These are phyloP conservation scores for Aphrocallistes beatrix DNA, from an alignment of 37 sponge, comb jelly and placozoan species.

Conservation along the genomic window DNA sequence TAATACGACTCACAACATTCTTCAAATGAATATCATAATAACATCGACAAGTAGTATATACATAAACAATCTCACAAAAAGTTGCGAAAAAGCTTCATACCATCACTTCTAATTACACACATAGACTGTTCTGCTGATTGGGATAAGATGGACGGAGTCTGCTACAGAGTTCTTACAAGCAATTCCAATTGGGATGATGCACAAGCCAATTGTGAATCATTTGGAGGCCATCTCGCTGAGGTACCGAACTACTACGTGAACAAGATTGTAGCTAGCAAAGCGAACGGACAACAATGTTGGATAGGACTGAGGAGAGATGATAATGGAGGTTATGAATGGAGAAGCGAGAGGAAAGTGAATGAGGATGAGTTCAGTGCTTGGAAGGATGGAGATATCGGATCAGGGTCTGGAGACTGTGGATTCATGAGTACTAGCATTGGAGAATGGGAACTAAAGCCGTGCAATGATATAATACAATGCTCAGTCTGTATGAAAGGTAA, in stretches of 20 bases:
- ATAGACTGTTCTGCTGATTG: neutral
- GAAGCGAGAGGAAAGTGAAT: neutral
- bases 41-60: too few species aligned
- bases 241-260: neutral
- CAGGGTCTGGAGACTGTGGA: neutral
- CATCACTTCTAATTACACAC: too few species aligned
- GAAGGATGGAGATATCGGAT: neutral
- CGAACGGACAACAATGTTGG: neutral
- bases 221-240: neutral
- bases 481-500: neutral
- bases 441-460: neutral
- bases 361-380: neutral
- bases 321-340: neutral
- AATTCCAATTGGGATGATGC: neutral
- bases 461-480: neutral
- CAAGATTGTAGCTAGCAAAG: neutral
- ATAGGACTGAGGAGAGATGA: neutral
- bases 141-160: neutral
- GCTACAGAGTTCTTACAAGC: neutral
- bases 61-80: too few species aligned
- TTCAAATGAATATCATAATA: too few species aligned
- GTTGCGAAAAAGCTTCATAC: too few species aligned
- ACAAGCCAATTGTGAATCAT: neutral
- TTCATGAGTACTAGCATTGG: neutral
- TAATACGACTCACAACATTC: too few species aligned